Base-by-base conservation (phyloP, 2,113 vertebrate species). In the Gasterosteus nipponicus region DNA sequence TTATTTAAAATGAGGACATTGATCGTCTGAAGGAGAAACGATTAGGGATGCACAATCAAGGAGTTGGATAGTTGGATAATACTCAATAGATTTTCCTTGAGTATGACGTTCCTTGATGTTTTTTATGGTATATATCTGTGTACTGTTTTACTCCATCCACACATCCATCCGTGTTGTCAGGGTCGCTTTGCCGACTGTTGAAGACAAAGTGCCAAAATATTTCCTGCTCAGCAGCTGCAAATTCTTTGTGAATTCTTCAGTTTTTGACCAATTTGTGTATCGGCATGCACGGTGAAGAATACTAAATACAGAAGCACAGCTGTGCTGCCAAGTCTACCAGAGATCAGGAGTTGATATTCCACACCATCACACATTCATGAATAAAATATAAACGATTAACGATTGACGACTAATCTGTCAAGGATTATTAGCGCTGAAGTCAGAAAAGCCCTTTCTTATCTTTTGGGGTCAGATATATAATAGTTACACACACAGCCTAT, bases 1-100 rank as follows among this genome's bases (percentile, higher is more conserved):
- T 85, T 78, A 78, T 88, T 90, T 81, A 86, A 58, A 64, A 56
- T 62, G 60, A 72, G 53, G 60, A 49, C 35, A 22, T 6, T 47
- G 42, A 72, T 49, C 15, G 31, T 41, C 22, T 31, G 35, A 74
- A 69, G 51, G 42, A 69, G 22, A 54, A 44, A 22, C 56, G 18
- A 61, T 65, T 69, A 57, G 18, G 41, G 38, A 64, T 66, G 46
- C 73, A 78, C 35, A 78, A 78, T 78, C 69, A 49, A 86, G 81
- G 79, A 80, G 29, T 51, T 83, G 51, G 81, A 77, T 69, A 18
- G 31, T 81, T 10, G 14, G 35, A 42, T 56, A 16, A 56, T 60
- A 38, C 69, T 70, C 26, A 71, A 75, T 3, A 77, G 74, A 75
- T 84, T 49, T 47, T 78, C 72, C 33, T 58, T 65, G 26, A 64